These are phyloP conservation scores for Microcebus tavaratra DNA, from an alignment of 2,113 vertebrate species.

Conservation along the genomic window DNA sequence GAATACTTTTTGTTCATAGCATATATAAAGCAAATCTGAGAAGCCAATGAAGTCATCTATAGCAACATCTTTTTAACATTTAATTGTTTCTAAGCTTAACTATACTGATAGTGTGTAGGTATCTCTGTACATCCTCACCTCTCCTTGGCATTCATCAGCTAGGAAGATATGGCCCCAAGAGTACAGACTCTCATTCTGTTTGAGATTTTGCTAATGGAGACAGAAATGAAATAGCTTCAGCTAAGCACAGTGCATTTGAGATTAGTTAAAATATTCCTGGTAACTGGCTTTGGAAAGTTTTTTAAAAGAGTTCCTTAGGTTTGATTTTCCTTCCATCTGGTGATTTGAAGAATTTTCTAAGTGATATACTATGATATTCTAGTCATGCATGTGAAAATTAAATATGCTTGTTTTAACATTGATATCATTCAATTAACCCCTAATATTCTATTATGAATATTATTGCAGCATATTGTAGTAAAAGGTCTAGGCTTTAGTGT, in stretches of 20 bases:
- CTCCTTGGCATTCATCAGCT: background rate
- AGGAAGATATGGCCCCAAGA: constrained; percentile 37
- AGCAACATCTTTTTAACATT: background rate
- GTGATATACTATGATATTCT: constrained; percentile 58
- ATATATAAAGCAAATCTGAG: constrained; percentile 11
- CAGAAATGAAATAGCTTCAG: constrained; percentile 41
- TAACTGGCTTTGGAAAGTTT: constrained; percentile 26
- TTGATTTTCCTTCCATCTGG: constrained; percentile 50
- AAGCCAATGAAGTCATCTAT: background rate
- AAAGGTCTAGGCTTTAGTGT: background rate
- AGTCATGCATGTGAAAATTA: constrained; percentile 11
- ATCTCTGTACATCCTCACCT: background rate
- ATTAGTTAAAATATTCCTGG: constrained; percentile 56
- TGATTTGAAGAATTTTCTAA: constrained; percentile 52
- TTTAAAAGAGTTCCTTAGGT: constrained; percentile 21
- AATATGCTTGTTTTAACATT: constrained; percentile 38
- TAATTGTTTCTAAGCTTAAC: constrained; percentile 33
- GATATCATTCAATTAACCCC: constrained; percentile 15
- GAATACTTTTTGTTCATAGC: background rate
- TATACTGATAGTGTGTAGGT: background rate
- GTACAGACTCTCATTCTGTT: constrained; percentile 36
- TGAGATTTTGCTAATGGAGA: constrained; percentile 49
- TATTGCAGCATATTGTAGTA: background rate
- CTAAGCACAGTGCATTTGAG: constrained; percentile 31
- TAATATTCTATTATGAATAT: background rate